Evolutionary conservation across 1,140 invertebrate species (phyloP).

Genomic region (Microplitis demolitor): DNA sequence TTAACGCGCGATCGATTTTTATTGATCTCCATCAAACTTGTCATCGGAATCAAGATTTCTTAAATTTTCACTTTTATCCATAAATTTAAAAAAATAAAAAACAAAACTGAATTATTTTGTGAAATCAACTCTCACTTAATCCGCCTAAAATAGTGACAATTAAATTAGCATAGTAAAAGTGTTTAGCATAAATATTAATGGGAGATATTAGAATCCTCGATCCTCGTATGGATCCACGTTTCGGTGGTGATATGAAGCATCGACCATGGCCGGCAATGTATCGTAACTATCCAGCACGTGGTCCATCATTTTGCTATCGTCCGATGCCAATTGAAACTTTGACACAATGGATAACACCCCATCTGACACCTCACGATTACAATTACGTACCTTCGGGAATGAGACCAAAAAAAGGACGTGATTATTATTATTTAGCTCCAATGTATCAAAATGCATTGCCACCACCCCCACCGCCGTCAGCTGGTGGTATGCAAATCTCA

Average conservation of each 20-base stretch:
- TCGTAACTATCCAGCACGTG: conserved; percentile 59
- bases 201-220: conserved; percentile 56
- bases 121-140: not conserved
- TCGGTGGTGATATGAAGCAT: conserved; percentile 47
- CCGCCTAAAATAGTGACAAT: not conserved
- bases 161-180: not conserved
- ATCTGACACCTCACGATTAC: conserved; percentile 53
- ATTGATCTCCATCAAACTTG: not conserved
- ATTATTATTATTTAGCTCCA: conserved; percentile 73
- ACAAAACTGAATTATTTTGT: not conserved
- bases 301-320: conserved; percentile 66
- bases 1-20: conserved; percentile 18
- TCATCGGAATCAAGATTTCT: conserved; percentile 12
- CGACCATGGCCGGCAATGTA: conserved; percentile 68
- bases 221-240: conserved; percentile 55
- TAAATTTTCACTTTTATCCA: conserved; percentile 29
- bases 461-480: conserved; percentile 60
- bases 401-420: conserved; percentile 65
- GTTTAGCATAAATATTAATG: conserved; percentile 35
- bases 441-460: conserved; percentile 69
- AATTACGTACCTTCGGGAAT: conserved; percentile 61
- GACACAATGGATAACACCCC: conserved; percentile 49
- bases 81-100: not conserved
- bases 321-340: conserved; percentile 57
- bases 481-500: conserved; percentile 28